Evolutionary conservation across 2,888 invertebrate species (phyloP), one percentile per base, ranked within the genome.

Genomic region (Acrocyrtus sp.): DNA sequence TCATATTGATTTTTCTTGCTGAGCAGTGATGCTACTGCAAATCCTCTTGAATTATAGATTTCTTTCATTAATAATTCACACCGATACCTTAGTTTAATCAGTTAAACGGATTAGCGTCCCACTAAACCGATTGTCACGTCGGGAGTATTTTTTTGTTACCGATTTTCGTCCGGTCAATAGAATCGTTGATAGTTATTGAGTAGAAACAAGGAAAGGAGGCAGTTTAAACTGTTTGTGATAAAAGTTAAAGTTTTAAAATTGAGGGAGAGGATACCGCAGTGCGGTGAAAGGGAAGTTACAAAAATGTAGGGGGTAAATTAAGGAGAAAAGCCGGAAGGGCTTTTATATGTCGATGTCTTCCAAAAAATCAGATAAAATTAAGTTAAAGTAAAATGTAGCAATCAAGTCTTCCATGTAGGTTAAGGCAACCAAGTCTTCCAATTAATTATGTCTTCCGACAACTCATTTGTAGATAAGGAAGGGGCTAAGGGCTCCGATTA

Each of bases 321-420:
- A n/a, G 47, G 5, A 5, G 17, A 47, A 8, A 15, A 8, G 8
- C 8, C 47, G 5, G 17, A 47, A 17, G n/a, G n/a, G n/a, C n/a
- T n/a, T n/a, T n/a, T n/a, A n/a, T n/a, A n/a, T n/a, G n/a, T n/a
- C n/a, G n/a, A n/a, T 17, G 43, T 43, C 47, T 47, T 47, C 47
- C 47, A 47, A 47, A 19, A 6, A 3, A 19, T 2, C 17, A 2
- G 2, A 10, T 39, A 19, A 26, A 54, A 17, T 12, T 21, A 45
- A 58, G 15, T n/a, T 26, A 43, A 26, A 45, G 22, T 53, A 54
- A n/a, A 41, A n/a, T 43, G n/a, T 17, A 10, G 19, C 50, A 43
- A 26, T 41, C 57, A 65, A 73, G 74, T 76, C 76, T 76, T 76
- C 74, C 76, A 74, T 61, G 41, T 34, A 57, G 39, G 6, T 12